phyloP scores from a whole-genome alignment of 2,797 vertebrate genomes.

The Jordanella pulchra region DNA sequence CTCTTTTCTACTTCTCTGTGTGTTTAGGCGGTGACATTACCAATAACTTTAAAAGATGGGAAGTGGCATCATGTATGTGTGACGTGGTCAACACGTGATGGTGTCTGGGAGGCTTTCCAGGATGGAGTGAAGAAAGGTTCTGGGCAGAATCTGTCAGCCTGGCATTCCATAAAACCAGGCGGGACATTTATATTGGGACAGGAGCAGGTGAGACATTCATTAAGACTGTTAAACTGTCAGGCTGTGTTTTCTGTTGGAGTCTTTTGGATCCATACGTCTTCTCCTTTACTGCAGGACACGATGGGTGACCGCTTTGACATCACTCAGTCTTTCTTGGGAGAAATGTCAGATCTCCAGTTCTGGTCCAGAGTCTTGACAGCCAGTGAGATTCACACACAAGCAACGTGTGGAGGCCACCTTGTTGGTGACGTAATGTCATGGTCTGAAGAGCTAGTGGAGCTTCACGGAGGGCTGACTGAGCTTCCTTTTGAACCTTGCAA shows the following conservation, averaged over 20 bases:
- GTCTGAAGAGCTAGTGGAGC: constrained; percentile 79
- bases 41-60: constrained; percentile 77
- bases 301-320: constrained; percentile 85
- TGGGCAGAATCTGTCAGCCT: constrained; percentile 78
- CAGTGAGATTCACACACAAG: constrained; percentile 79
- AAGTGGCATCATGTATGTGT: constrained; percentile 89
- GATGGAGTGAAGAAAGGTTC: constrained; percentile 79
- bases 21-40: constrained; percentile 78
- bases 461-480: constrained; percentile 83
- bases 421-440: constrained; percentile 82
- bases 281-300: constrained; percentile 73
- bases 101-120: constrained; percentile 82
- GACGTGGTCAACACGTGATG: constrained; percentile 85
- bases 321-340: constrained; percentile 85
- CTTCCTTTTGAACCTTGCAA: constrained; percentile 84
- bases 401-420: constrained; percentile 75
- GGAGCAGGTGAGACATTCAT: constrained; percentile 79
- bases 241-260: neutral
- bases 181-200: constrained; percentile 86
- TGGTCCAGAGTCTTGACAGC: constrained; percentile 84
- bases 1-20: constrained; percentile 4
- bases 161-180: constrained; percentile 84
- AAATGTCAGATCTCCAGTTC: constrained; percentile 84
- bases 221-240: neutral
- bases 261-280: neutral